Evolutionary conservation across 1,140 invertebrate species (phyloP).

Genomic region (Drosophila subpulchrella): DNA sequence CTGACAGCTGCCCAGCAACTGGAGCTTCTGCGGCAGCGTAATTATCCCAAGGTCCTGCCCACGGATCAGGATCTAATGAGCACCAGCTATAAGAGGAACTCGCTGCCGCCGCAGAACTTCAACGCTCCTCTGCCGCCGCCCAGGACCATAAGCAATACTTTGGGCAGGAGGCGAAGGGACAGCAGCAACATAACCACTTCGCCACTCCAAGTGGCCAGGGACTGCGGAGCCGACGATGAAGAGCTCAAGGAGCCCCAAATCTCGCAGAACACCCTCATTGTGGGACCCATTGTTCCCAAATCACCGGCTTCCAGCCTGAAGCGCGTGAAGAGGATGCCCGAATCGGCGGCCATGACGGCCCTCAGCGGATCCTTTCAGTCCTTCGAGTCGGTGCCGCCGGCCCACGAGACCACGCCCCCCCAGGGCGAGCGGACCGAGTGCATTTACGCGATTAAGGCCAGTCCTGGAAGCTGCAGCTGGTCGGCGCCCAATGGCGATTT

Average conservation of each 20-base stretch:
- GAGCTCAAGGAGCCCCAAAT: constrained; percentile 83
- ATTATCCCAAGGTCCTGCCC: constrained; percentile 93
- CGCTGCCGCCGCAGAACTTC: constrained; percentile 74
- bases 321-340: constrained; percentile 19
- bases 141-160: constrained; percentile 83
- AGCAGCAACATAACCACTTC: constrained; percentile 83
- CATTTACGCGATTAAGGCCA: constrained; percentile 67
- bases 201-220: constrained; percentile 84
- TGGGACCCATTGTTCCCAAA: constrained; percentile 86
- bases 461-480: constrained; percentile 45
- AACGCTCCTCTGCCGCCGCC: constrained; percentile 87
- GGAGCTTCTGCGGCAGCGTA: constrained; percentile 89
- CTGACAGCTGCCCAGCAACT: constrained; percentile 89
- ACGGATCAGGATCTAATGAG: constrained; percentile 77
- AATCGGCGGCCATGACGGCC: constrained; percentile 10
- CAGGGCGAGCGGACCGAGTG: constrained; percentile 73
- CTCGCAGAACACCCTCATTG: constrained; percentile 85
- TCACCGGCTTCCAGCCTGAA: constrained; percentile 61
- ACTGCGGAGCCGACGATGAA: constrained; percentile 77
- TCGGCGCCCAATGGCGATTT: constrained; percentile 65
- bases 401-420: constrained; percentile 65
- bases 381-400: constrained; percentile 71
- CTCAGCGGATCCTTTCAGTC: constrained; percentile 74
- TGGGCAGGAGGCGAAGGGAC: constrained; percentile 85
- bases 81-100: constrained; percentile 61